Evolutionary conservation across 1,140 invertebrate species (phyloP).

Genomic region (Grapholita molesta): DNA sequence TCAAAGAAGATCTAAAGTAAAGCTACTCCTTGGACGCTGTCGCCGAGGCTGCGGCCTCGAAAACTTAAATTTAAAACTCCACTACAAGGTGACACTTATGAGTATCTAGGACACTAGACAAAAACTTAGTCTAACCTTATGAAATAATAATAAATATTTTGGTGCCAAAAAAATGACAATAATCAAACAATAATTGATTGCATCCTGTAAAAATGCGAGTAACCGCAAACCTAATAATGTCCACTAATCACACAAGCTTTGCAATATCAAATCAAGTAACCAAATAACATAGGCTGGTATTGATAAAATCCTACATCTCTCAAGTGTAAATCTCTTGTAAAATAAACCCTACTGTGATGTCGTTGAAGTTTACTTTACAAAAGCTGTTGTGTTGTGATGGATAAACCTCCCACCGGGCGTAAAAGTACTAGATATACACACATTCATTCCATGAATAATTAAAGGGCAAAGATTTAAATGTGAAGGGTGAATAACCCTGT

Average conservation of each 20-base stretch:
- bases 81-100: slow-evolving; percentile 74
- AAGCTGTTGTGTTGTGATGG: background rate
- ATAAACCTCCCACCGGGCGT: slow-evolving; percentile 35
- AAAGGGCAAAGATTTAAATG: slow-evolving; percentile 55
- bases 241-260: slow-evolving; percentile 72
- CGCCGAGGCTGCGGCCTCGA: slow-evolving; percentile 54
- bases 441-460: slow-evolving; percentile 74
- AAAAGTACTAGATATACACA: slow-evolving; percentile 34
- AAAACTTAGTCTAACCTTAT: slow-evolving; percentile 70
- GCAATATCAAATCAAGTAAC: slow-evolving; percentile 40
- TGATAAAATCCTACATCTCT: slow-evolving; percentile 8
- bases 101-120: slow-evolving; percentile 68
- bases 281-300: slow-evolving; percentile 1
- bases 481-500: slow-evolving; percentile 44
- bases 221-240: slow-evolving; percentile 50
- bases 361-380: slow-evolving; percentile 4
- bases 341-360: background rate
- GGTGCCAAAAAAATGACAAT: slow-evolving; percentile 65
- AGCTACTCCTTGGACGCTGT: slow-evolving; percentile 35
- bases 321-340: slow-evolving; percentile 14
- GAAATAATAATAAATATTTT: slow-evolving; percentile 69
- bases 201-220: slow-evolving; percentile 56
- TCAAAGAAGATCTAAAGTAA: slow-evolving; percentile 27
- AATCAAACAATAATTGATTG: slow-evolving; percentile 48
- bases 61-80: slow-evolving; percentile 68